Conservation (phyloP, 2,113 vertebrate genomes). For the Mormoops blainvillei region DNA sequence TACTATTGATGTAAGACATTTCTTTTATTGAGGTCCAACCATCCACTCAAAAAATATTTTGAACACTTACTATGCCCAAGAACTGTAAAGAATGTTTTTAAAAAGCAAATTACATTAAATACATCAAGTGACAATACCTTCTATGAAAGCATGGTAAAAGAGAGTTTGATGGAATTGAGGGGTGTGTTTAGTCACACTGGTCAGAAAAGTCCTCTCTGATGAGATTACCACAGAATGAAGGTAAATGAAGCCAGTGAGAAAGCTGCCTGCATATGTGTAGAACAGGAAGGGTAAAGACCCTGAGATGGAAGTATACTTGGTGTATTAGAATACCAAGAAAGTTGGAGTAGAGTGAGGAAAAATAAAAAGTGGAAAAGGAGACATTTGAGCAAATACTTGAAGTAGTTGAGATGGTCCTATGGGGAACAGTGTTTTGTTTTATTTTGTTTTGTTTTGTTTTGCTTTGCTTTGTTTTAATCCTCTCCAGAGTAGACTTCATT, state of each 20-base stretch:
- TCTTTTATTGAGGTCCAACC: background rate
- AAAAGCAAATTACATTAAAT: background rate
- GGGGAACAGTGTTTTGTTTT: no score
- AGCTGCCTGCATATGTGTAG: accelerated
- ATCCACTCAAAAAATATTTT: background rate
- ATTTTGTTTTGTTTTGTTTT: no score
- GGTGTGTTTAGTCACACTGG: background rate
- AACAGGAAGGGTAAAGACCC: background rate
- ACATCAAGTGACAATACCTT: background rate
- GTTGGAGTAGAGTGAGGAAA: background rate
- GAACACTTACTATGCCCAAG: background rate
- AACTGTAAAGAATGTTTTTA: background rate
- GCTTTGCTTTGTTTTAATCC: no score
- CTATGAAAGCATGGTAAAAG: background rate
- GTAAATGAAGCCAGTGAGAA: background rate
- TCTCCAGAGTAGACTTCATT: no score
- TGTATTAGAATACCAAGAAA: background rate
- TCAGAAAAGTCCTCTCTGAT: background rate
- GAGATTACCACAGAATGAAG: background rate
- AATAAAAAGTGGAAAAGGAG: background rate
- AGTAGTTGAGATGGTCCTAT: background rate
- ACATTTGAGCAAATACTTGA: background rate
- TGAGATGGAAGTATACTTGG: accelerated
- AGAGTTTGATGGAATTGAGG: background rate
- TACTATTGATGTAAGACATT: background rate